Evolutionary conservation across 2,888 invertebrate species (phyloP), one percentile per base, ranked within the genome.

Genomic region (Protophormia terraenovae): DNA sequence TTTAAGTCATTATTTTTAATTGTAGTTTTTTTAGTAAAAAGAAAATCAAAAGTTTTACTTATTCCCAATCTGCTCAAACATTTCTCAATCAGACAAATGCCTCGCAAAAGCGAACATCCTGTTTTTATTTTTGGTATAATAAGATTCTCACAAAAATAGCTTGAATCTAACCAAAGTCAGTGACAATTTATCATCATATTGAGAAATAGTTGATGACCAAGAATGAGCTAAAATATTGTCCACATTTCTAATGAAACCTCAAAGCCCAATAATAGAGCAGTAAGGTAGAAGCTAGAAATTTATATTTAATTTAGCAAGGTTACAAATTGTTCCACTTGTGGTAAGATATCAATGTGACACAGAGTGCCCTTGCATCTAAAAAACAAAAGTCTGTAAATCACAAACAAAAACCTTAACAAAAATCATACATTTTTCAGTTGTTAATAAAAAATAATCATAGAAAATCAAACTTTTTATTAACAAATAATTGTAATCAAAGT

Each of bases 91-190:
- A 88, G 87, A 87, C 88, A 89, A 87, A 88, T 87, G 87, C 87
- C 88, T 88, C 87, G 87, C 87, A 87, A 87, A 86, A 71, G 86
- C 88, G 87, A 87, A 86, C 89, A 89, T 87, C 87, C 88, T 83
- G 62, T 76, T 27, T 86, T 88, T 73, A 87, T 88, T 89, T 67
- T 83, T 83, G 75, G 75, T 19, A 71, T n/a, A 71, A 45, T 69
- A 62, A 88, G 87, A 87, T 87, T 89, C 88, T 83, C 83, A 90
- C 91, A 91, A 92, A 89, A 90, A 92, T 92, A 92, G 91, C 88
- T 87, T 86, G 88, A 88, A 89, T 88, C 89, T 78, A 89, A 90
- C 89, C 88, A 89, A 83, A 77, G 87, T 92, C 92, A 91, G 91
- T 90, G 87, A 87, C 87, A 87, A 47, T 89, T 87, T 89, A 89